Evolutionary conservation across 2,888 invertebrate species (phyloP).

Genomic region (Epistrophe eligans): DNA sequence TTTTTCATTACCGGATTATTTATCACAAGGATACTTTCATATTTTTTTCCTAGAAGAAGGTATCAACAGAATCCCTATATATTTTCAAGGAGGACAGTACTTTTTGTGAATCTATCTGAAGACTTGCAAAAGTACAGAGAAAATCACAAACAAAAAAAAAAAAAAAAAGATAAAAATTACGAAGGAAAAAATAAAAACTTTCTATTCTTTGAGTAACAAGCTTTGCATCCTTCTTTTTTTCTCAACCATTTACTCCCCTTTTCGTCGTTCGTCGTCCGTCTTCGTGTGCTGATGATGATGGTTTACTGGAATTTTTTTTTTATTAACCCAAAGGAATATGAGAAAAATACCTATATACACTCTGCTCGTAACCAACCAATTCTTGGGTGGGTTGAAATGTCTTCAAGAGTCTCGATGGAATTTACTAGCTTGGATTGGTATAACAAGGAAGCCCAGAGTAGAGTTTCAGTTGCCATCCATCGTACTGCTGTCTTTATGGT

Average conservation of each 20-base stretch:
- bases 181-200: conserved; percentile 48
- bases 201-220: conserved; percentile 74
- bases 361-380: conserved; percentile 10
- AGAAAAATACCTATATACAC: conserved; percentile 2
- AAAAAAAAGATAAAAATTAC: conserved; percentile 12
- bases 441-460: conserved; percentile 40
- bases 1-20: conserved; percentile 69
- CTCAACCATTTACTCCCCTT: neutral
- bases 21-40: conserved; percentile 64
- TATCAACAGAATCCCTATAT: conserved; percentile 58
- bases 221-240: conserved; percentile 57
- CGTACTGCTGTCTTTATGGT: conserved; percentile 46
- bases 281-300: neutral
- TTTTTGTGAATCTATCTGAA: conserved; percentile 72
- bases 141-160: conserved; percentile 15
- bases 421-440: conserved; percentile 62
- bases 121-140: conserved; percentile 67
- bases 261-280: neutral
- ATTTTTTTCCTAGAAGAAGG: conserved; percentile 16
- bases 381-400: conserved; percentile 28
- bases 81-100: conserved; percentile 56
- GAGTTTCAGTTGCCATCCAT: conserved; percentile 43
- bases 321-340: conserved; percentile 35
- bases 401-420: conserved; percentile 69
- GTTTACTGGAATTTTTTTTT: conserved; percentile 42